Base-by-base conservation (phyloP, 2,797 vertebrate genomes). In the Glossophaga mutica region DNA sequence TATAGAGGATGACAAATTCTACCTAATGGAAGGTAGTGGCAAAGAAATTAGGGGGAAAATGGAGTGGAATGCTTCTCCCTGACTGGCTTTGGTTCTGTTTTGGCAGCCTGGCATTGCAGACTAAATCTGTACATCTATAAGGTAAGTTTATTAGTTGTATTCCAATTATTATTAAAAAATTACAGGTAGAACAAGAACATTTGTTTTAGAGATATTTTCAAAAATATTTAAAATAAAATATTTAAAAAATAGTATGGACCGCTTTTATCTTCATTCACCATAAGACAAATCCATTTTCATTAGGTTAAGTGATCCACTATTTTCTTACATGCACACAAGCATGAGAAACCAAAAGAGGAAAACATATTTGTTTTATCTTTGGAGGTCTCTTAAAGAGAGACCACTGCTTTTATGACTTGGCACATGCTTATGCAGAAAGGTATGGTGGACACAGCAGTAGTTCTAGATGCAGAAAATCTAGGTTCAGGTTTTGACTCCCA, bases 161-260 rank as follows among this genome's bases (percentile, higher is more conserved):
- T 94, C 42, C n/a, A 82, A 50, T 52, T 83, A 50, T 73, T 46
- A 81, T 32, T 62, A 55, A 67, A 73, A 68, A 79, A 44, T 29
- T 46, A 96, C 11, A 85, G 9, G 55, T 18, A 57, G 32, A 59
- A 39, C 15, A 95, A 86, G 24, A 79, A 68, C 14, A 68, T 87
- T 52, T 85, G 21, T 77, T 88, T 90, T 52, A 82, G 57, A 78
- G 93, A 57, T 84, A 93, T 59, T 94, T 94, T 32, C 7, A 67
- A 91, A 83, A 90, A 71, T 55, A 24, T 55, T 55, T 55, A 55
- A 55, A 55, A 55, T 57, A 81, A 91, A 87, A 81, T 19, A 57
- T n/a, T 48, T 37, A 62, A 86, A 86, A 86, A 77, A 65, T 37
- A 74, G 29, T 57, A 76, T 6, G 34, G 55, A 70, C 37, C 42